Evolutionary conservation across 2,888 invertebrate species (phyloP), one percentile per base, ranked within the genome.

Genomic region (Epistrophella euchroma): DNA sequence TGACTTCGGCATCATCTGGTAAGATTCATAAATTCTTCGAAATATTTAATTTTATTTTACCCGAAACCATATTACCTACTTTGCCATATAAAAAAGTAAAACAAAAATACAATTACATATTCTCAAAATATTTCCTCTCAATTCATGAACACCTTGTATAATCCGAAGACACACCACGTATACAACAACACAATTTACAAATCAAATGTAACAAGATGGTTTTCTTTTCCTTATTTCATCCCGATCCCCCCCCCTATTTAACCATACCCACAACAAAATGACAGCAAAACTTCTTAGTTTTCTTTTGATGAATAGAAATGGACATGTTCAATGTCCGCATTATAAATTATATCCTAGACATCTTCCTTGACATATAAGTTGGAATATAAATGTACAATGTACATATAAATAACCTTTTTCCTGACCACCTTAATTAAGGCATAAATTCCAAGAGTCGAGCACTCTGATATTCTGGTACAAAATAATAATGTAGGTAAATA

Each of bases 401-500:
- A 37, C 60, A 37, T 32, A 37, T 60, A 60, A 37, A 60, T 45
- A 28, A 28, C 22, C 45, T 45, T 64, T 28, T 45, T 64, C 43
- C 64, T 64, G 64, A 66, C 15, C 71, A 84, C 79, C 84, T 84
- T 84, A 84, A 84, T 84, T 84, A 75, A 72, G 66, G 50, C 58
- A 79, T 75, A 79, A 79, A 79, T 75, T 75, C 58, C 47, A 45
- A 45, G 66, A 58, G 64, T 78, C 70, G 64, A 37, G 64, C 47
- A 74, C 55, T 56, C 13, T 43, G 74, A 43, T 32, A 32, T 62
- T 43, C 62, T 40, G 43, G 43, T 45, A 6, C 5, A 28, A 60
- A 37, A 60, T 60, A 60, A 60, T 60, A 22, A 13, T 32, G 32
- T 32, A 60, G 60, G 37, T 45, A 71, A 80, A 75, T 71, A 79